Evolutionary conservation across 2,888 invertebrate genomes (phyloP).

Genomic region (Diogma glabrata): DNA sequence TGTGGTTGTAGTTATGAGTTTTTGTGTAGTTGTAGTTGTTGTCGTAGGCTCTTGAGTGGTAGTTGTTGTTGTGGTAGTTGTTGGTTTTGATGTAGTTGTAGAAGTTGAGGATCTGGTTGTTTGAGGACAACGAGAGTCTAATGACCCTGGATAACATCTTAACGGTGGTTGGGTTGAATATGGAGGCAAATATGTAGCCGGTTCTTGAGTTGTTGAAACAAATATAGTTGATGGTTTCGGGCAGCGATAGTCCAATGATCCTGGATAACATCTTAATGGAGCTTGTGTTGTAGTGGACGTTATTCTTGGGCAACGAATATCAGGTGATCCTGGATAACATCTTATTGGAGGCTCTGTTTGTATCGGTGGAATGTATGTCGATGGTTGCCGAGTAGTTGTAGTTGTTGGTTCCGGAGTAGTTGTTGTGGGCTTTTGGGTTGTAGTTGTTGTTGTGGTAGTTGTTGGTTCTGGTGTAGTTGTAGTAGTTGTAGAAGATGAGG

Average conservation of each 20-base stretch:
- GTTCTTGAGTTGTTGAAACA: constrained; percentile 21
- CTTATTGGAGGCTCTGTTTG: constrained; percentile 14
- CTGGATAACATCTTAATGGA: constrained; percentile 30
- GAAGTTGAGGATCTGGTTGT: constrained; percentile 21
- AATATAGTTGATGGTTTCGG: constrained; percentile 24
- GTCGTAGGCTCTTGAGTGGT: no score
- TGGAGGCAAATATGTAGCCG: constrained; percentile 17
- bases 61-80: no score
- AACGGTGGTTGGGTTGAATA: constrained; percentile 22
- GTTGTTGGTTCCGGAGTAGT: constrained; percentile 22
- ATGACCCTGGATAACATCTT: constrained; percentile 27
- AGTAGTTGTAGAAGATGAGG: constrained; percentile 20
- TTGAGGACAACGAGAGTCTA: constrained; percentile 24
- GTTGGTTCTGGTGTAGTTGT: constrained; percentile 22
- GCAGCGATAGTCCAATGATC: constrained; percentile 28
- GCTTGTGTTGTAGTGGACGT: constrained; percentile 22
- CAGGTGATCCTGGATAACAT: constrained; percentile 23
- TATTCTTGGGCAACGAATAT: constrained; percentile 23
- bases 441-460: constrained; percentile 20
- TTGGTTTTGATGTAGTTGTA: no score
- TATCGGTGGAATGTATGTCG: constrained; percentile 14
- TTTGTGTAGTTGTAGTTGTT: constrained; percentile 21
- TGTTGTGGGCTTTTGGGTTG: background rate
- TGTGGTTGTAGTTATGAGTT: no score
- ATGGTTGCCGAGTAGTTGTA: constrained; percentile 21